Evolutionary conservation across 2,888 invertebrate genomes (phyloP), one percentile per base, ranked within the genome.

Genomic region (Sphaerophoria rueppellii): DNA sequence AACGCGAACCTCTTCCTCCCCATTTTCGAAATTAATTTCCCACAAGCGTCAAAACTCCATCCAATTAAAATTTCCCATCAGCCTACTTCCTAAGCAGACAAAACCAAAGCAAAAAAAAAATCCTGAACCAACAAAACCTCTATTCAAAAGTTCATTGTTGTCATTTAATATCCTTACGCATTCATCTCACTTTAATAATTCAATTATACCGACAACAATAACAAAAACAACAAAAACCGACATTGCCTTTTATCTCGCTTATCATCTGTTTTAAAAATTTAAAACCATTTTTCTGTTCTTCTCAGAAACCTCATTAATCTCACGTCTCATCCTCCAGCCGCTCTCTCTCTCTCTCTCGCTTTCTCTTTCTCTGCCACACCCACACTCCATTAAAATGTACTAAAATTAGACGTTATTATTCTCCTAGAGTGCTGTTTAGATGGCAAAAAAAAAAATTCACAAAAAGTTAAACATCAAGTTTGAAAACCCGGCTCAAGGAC

Each of bases 381-480:
- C 67, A 35, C 54, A 77, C 76, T 82, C 77, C 72, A 77, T 70
- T 80, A 52, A 35, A 58, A 37, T 50, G 60, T 50, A 61, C 48
- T 37, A 35, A 69, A 67, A 57, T 67, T 54, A 67, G 67, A 67
- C 54, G 14, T 54, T 54, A 32, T 54, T 54, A 54, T 32, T 67
- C 52, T 32, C 32, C 0, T 12, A 40, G 40, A 54, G 32, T 67
- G 67, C 37, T 37, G 24, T 24, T 24, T 24, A 24, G 24, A 60
- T 48, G 40, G 46, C 14, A 50, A 35, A 60, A 43, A 52, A 46
- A 34, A 60, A 34, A 14, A 46, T 37, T 3, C 43, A 43, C 12
- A 79, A 58, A 71, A 79, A 74, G 34, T 71, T 37, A 58, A 78
- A 57, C 54, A 78, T 57, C 82, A 60, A 63, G 55, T 60, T 43